Conservation (phyloP, 2,797 vertebrate genomes). For the Morelia viridis region DNA sequence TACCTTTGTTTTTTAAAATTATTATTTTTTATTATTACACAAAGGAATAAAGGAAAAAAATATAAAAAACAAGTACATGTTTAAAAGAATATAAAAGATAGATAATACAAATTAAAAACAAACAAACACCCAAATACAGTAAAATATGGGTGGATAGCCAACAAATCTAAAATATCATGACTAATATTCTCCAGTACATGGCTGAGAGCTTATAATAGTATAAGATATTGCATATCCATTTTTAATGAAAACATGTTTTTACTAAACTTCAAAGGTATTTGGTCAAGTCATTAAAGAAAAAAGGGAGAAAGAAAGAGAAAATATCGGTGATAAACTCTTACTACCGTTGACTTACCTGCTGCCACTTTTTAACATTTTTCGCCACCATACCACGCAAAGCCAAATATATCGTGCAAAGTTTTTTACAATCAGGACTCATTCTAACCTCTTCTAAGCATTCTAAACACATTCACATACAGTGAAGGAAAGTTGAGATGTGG, state of each 20-base stretch:
- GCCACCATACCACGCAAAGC: neutral
- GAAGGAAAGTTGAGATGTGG: neutral
- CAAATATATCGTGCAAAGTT: neutral
- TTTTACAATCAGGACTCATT: neutral
- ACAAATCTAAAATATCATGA: neutral
- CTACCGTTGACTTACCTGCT: neutral
- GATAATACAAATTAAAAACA: neutral
- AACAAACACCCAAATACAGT: neutral
- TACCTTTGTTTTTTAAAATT: neutral
- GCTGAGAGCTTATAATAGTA: neutral
- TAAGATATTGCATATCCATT: neutral
- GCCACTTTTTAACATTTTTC: neutral
- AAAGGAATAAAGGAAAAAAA: neutral
- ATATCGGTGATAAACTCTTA: neutral
- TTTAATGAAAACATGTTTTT: neutral
- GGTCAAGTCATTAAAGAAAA: neutral
- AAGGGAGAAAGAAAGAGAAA: neutral
- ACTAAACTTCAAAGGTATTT: neutral
- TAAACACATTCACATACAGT: neutral
- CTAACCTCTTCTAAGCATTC: neutral
- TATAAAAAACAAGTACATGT: neutral
- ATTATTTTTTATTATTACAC: neutral
- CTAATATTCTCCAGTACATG: neutral
- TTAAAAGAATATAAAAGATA: neutral
- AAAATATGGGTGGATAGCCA: neutral